Base-by-base conservation (phyloP, 2,113 vertebrate species). In the Tyto alba region DNA sequence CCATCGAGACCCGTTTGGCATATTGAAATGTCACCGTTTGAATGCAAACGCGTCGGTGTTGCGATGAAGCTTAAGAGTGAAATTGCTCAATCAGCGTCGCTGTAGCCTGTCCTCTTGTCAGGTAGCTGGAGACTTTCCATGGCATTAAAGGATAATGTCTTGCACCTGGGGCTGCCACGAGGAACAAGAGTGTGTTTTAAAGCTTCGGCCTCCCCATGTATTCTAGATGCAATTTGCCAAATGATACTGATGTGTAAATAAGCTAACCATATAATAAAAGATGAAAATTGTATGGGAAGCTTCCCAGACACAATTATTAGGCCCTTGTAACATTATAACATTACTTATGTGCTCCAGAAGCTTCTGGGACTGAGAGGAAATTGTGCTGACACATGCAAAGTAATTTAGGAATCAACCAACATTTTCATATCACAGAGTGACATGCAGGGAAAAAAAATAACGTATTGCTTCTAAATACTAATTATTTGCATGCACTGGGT, bases 401-500 rank as follows among this genome's bases (percentile, higher is more conserved):
- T 85, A 88, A 93, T 66, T 89, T 83, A 13, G 71, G 92, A 92
- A 73, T 89, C 2, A 26, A 80, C 43, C 43, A 45, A 41, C 48
- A 11, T 94, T 96, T 96, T 88, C 84, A 48, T 29, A 94, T 94
- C 82, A 38, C 74, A 21, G 89, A 76, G 77, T 64, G 56, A 40
- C 57, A 10, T 32, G 73, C 67, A 69, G 79, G 83, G 92, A 47
- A 50, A 93, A 95, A 90, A 95, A 95, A 89, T 21, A 89, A 91
- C 9, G 72, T 87, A 66, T 96, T 96, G 77, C 67, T 93, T 74
- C 90, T 96, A 95, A 88, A 94, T 94, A 53, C 95, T 97, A 96
- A 97, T 97, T 96, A 95, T 94, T 93, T 96, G 93, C 76, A 85
- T 94, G 89, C 79, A 36, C 34, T 93, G 83, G 82, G 93, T 96